Evolutionary conservation across 2,113 vertebrate genomes (phyloP), one percentile per base, ranked within the genome.

Genomic region (Electrona antarctica): DNA sequence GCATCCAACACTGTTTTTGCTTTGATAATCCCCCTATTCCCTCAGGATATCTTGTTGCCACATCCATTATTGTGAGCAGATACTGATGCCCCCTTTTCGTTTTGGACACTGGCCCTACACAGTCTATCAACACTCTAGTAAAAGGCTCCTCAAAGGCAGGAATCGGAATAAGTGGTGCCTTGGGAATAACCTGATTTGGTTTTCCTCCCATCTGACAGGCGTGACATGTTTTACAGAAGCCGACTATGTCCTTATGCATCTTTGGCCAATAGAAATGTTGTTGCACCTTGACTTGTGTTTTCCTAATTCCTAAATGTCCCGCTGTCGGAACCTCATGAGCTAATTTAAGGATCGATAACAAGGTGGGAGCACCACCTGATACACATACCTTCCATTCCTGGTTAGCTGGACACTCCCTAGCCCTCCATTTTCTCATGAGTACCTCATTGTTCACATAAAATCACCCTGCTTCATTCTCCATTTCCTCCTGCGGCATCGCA

Each of bases 231-330:
- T 8, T 46, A 61, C 63, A 74, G 10, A 21, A 74, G 2, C 21
- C n/a, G 10, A 51, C 64, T 29, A 54, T 49, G 54, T 74, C 72
- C 7, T 29, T 10, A 15, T 65, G 62, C 8, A 59, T 15, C 9
- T 49, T 46, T n/a, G 62, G 15, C 62, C 71, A 73, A 59, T 33
- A 73, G 6, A 66, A 77, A 10, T 54, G 59, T 13, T 29, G 45
- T 9, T 71, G 15, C 4, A 70, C 7, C 4, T 21, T 64, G 7
- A 14, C 33, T 12, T 76, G 68, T 0, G 67, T 71, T 28, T 76
- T 76, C 7, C 47, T 58, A 3, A 76, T 55, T 13, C 67, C 67
- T 1, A 77, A 45, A 8, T 70, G 67, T 7, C 68, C 74, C 8
- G 61, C 15, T 9, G 33, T 9, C 21, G 57, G 57, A 2, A 28